Evolutionary conservation across 2,888 invertebrate species (phyloP).

Genomic region (Andrena minutula): DNA sequence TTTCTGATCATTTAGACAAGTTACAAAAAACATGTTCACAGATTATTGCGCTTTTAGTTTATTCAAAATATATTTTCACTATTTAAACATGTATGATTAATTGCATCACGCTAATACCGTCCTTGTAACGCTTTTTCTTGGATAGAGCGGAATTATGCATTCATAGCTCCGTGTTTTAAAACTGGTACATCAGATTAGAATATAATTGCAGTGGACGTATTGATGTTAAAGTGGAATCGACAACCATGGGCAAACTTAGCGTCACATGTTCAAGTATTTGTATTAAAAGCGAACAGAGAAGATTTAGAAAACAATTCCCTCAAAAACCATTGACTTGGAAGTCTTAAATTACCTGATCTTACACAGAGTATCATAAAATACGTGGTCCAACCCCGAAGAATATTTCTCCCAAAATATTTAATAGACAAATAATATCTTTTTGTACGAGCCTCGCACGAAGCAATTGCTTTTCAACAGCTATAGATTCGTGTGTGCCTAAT

Average conservation of each 20-base stretch:
- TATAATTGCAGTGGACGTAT: background rate
- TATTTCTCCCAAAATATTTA: too few species aligned
- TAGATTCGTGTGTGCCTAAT: too few species aligned
- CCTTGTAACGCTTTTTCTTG: conserved; percentile 32
- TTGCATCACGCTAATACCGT: conserved; percentile 13
- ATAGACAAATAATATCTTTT: too few species aligned
- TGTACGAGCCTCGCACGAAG: too few species aligned
- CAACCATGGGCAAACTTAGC: background rate
- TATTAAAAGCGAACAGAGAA: too few species aligned
- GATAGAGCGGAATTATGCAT: background rate
- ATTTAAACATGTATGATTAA: background rate
- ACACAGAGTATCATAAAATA: too few species aligned
- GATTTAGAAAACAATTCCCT: too few species aligned
- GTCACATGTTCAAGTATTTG: too few species aligned
- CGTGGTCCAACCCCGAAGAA: too few species aligned
- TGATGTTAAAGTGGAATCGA: background rate
- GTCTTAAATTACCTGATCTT: too few species aligned
- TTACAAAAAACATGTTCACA: background rate
- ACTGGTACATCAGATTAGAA: conserved; percentile 21
- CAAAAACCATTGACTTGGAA: too few species aligned
- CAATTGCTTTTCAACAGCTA: too few species aligned
- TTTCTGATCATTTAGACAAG: background rate
- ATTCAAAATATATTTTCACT: background rate
- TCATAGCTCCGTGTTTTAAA: background rate
- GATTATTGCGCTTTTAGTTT: background rate